These are phyloP conservation scores for Pocillopora meandrina DNA, from an alignment of 92 coral and sea anemone genomes.

Conservation along the genomic window DNA sequence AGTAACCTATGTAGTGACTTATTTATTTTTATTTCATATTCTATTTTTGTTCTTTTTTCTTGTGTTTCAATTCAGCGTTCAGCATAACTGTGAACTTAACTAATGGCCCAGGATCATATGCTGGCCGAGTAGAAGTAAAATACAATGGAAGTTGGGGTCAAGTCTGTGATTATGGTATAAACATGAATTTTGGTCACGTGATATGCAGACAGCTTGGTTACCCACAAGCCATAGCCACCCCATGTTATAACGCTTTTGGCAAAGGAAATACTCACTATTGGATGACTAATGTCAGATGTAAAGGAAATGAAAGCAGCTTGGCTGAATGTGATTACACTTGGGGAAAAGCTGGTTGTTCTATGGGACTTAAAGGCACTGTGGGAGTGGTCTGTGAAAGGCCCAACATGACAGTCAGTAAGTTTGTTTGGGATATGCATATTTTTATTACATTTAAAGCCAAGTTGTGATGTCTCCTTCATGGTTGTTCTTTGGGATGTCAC, in stretches of 20 bases:
- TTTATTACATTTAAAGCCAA: too few relatives aligned
- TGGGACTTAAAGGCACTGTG: background rate
- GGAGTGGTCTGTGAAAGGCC: conserved; percentile 49
- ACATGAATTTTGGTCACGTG: conserved; percentile 56
- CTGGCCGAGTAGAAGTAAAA: conserved; percentile 59
- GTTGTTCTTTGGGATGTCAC: too few relatives aligned
- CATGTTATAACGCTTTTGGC: conserved; percentile 59
- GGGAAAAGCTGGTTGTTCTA: conserved; percentile 26
- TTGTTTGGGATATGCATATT: background rate
- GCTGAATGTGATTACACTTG: conserved; percentile 47
- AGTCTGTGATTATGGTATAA: conserved; percentile 51
- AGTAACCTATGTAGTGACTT: too few relatives aligned
- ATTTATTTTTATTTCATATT: background rate
- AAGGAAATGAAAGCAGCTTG: conserved; percentile 62
- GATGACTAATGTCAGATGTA: conserved; percentile 57
- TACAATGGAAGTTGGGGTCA: conserved; percentile 68
- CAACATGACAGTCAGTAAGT: conserved; percentile 45
- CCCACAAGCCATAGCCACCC: conserved; percentile 58
- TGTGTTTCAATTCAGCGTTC: background rate
- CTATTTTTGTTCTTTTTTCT: background rate
- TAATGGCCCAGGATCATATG: conserved; percentile 27
- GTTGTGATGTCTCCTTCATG: background rate
- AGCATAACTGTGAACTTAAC: conserved; percentile 6
- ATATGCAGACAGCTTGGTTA: conserved; percentile 64
- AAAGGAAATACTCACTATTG: background rate